These are phyloP conservation scores for Achlya flavicornis DNA, from an alignment of 2,888 invertebrate species.

Conservation along the genomic window DNA sequence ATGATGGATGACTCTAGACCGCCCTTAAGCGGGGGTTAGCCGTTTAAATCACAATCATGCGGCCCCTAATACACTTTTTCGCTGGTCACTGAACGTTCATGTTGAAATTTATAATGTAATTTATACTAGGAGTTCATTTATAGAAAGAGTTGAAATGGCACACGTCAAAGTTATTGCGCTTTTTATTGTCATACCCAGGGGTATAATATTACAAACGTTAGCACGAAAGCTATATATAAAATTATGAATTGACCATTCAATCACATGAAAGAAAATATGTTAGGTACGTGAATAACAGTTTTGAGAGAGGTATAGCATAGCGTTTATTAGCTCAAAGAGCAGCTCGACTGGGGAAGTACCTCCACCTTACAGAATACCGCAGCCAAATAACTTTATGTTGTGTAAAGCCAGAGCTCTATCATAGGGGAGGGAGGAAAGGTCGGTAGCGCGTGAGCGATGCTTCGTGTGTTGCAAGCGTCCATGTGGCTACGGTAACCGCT, in stretches of 20 bases:
- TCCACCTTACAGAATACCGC: no score
- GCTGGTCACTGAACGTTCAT: slow-evolving; percentile 71
- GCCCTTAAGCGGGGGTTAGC: slow-evolving; percentile 70
- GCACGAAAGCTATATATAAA: slow-evolving; percentile 13
- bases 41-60: slow-evolving; percentile 80
- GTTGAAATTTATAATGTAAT: slow-evolving; percentile 80
- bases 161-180: slow-evolving; percentile 75
- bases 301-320: no score
- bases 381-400: no score
- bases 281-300: slow-evolving; percentile 20
- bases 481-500: no score
- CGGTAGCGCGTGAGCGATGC: no score
- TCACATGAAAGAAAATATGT: slow-evolving; percentile 20
- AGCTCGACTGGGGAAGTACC: no score
- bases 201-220: slow-evolving; percentile 56
- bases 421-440: no score
- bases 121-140: slow-evolving; percentile 60
- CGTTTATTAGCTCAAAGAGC: no score
- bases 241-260: slow-evolving; percentile 5
- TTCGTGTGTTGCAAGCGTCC: no score
- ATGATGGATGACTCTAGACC: slow-evolving; percentile 81
- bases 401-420: no score
- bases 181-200: slow-evolving; percentile 71
- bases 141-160: slow-evolving; percentile 70
- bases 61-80: slow-evolving; percentile 73